These are phyloP conservation scores for Mystacides longicornis DNA, from an alignment of 2,888 invertebrate genomes.

Conservation along the genomic window DNA sequence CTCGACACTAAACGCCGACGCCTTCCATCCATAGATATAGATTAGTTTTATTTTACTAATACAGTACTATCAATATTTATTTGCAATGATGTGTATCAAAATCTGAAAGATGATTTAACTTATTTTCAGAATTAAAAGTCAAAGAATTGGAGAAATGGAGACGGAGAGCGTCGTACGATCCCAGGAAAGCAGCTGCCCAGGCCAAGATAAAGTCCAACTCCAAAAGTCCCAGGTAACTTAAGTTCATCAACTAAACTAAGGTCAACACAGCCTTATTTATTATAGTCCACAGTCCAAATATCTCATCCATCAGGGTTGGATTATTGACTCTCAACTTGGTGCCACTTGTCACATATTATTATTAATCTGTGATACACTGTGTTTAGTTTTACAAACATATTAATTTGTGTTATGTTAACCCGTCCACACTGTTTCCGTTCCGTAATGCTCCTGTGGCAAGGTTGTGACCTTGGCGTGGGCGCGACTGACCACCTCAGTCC, in stretches of 20 bases:
- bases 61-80: too few species aligned
- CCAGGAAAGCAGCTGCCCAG: slow-evolving; percentile 49
- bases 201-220: slow-evolving; percentile 32
- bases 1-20: too few species aligned
- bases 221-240: slow-evolving; percentile 37
- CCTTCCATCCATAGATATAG: too few species aligned
- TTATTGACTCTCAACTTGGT: neutral
- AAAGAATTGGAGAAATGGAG: slow-evolving; percentile 94
- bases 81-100: too few species aligned
- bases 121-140: slow-evolving; percentile 51
- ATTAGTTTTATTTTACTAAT: too few species aligned
- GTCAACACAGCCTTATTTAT: neutral
- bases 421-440: neutral
- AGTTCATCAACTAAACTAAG: too few species aligned
- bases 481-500: neutral
- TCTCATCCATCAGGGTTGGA: neutral
- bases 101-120: too few species aligned
- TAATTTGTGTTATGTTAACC: neutral
- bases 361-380: neutral
- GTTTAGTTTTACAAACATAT: neutral
- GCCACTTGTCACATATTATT: neutral
- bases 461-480: neutral
- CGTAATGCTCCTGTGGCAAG: neutral
- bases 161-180: slow-evolving; percentile 90
- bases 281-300: neutral